These are phyloP conservation scores for Acanthis flammea DNA, from an alignment of 2,797 vertebrate species.

Conservation along the genomic window DNA sequence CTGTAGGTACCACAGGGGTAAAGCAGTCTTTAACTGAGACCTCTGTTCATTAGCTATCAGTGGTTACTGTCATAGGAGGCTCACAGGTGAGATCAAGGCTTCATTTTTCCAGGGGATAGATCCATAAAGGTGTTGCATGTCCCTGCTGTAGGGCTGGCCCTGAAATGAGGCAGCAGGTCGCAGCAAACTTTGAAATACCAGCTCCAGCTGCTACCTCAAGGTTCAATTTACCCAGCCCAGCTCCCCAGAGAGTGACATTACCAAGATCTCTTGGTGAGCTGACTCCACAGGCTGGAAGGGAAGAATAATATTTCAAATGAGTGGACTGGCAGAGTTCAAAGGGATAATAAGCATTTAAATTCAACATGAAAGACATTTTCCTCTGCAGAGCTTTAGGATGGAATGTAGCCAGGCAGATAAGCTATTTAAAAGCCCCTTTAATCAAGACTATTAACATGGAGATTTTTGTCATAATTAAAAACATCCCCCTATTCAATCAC, in stretches of 20 bases:
- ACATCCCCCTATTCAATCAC: not conserved
- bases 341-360: conserved; percentile 45
- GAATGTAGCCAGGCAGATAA: conserved; percentile 9
- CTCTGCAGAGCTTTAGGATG: not conserved
- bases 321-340: conserved; percentile 45
- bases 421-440: conserved; percentile 39
- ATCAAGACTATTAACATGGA: conserved; percentile 41
- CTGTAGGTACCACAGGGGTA: not conserved
- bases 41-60: not conserved
- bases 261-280: conserved; percentile 1
- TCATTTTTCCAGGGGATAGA: not conserved
- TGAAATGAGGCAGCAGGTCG: not conserved
- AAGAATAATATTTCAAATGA: conserved; percentile 36
- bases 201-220: not conserved
- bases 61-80: not conserved
- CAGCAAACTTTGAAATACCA: not conserved
- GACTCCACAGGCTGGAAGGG: not conserved
- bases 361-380: conserved; percentile 41
- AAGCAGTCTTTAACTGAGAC: not conserved
- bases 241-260: not conserved
- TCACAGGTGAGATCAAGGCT: not conserved
- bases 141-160: not conserved
- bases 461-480: conserved; percentile 51
- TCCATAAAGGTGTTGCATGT: rapidly evolving
- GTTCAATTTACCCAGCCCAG: not conserved